A percentile compares a stretch with the other conserved stretches of the same genome.
These are phyloP conservation scores for Champsocephalus esox DNA, from an alignment of 2,797 vertebrate species.

Conservation along the genomic window DNA sequence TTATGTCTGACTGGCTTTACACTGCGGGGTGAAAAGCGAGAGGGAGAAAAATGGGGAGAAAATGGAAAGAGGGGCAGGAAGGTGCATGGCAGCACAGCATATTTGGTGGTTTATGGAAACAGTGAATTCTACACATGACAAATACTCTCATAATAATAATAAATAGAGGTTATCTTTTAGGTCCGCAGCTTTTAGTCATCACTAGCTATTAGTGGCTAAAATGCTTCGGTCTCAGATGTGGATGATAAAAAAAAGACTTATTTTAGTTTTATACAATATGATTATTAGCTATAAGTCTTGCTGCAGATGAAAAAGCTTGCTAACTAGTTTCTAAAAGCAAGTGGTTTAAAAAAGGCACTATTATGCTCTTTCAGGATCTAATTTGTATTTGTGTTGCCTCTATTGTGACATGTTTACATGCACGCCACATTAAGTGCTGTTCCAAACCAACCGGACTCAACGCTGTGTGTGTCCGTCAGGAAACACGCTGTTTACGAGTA, in stretches of 20 bases:
- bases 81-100: conserved; percentile 3
- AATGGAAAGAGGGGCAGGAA: conserved; percentile 17
- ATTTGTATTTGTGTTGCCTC: no score
- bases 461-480: no score
- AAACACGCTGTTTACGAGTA: no score
- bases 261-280: background rate
- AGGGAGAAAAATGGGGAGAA: conserved; percentile 36
- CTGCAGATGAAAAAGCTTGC: background rate
- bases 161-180: background rate
- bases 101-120: conserved; percentile 8
- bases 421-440: no score
- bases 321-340: background rate
- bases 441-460: no score
- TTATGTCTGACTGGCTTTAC: conserved; percentile 81
- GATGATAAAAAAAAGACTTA: background rate
- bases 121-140: conserved; percentile 16
- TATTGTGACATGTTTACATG: no score
- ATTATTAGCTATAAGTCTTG: background rate
- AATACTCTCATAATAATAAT: background rate
- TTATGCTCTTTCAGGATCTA: no score
- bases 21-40: conserved; percentile 52
- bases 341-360: background rate
- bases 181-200: background rate
- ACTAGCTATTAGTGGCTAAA: background rate
- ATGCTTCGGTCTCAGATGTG: background rate